Conservation (phyloP, 2,888 invertebrate genomes). For the Catonia carolina region DNA sequence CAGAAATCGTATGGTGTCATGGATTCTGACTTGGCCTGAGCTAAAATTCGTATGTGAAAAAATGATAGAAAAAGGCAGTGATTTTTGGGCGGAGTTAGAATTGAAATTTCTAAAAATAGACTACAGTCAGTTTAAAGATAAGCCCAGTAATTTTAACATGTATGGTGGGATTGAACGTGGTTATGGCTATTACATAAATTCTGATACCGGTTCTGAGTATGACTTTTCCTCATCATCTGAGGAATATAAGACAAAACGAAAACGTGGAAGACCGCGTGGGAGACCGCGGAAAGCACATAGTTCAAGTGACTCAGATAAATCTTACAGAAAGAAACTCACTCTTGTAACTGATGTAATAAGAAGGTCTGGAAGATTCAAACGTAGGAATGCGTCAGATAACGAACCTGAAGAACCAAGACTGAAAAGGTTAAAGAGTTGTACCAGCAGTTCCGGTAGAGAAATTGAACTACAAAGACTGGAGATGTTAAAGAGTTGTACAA, state of each 20-base stretch:
- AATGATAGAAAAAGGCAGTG: slow-evolving; percentile 45
- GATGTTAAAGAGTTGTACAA: too few relatives aligned
- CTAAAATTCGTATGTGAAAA: slow-evolving; percentile 44
- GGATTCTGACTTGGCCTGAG: slow-evolving; percentile 55
- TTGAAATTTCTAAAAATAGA: slow-evolving; percentile 69
- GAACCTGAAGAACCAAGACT: too few relatives aligned
- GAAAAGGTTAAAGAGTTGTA: too few relatives aligned
- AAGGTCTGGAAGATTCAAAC: background rate
- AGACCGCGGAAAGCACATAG: too few relatives aligned
- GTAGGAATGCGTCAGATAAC: too few relatives aligned
- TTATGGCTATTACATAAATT: slow-evolving; percentile 44
- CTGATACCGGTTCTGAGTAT: background rate
- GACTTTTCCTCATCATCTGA: background rate
- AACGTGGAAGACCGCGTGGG: background rate
- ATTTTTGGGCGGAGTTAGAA: slow-evolving; percentile 53
- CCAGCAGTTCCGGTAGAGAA: too few relatives aligned
- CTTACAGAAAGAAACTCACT: background rate
- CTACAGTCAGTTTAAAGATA: slow-evolving; percentile 58
- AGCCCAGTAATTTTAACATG: slow-evolving; percentile 51
- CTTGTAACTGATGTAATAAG: background rate
- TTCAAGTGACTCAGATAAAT: too few relatives aligned
- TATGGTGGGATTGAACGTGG: slow-evolving; percentile 60
- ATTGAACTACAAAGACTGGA: too few relatives aligned
- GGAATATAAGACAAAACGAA: background rate
- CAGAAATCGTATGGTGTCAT: slow-evolving; percentile 62